phyloP scores from a whole-genome alignment of 2,113 vertebrate genomes.

The Xyliphius kryptos region DNA sequence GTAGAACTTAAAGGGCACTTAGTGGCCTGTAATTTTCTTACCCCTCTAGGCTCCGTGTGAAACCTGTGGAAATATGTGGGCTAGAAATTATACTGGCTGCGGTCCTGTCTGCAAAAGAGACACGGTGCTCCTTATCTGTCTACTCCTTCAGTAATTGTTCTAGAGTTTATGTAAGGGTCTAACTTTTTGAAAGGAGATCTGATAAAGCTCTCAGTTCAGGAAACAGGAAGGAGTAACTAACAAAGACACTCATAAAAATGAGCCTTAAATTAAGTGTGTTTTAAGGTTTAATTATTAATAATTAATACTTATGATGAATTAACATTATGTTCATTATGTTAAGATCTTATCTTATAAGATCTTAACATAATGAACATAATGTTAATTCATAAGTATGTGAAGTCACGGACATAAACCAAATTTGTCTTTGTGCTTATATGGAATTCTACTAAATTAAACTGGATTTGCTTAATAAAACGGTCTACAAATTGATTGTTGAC shows the following conservation, averaged over 20 bases:
- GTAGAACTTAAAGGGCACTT: neutral
- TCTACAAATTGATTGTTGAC: neutral
- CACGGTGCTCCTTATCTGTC: neutral
- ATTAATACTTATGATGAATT: neutral
- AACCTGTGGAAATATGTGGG: too few relatives aligned
- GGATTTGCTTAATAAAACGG: too few relatives aligned
- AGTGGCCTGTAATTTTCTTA: neutral
- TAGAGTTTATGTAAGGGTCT: neutral
- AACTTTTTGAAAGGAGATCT: slow-evolving; percentile 2
- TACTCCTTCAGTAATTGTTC: neutral
- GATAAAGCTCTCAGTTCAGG: neutral
- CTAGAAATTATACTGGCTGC: too few relatives aligned
- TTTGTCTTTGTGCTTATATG: too few relatives aligned
- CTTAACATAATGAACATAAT: too few relatives aligned
- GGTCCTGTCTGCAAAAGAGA: neutral
- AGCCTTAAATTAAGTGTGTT: neutral
- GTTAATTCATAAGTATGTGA: too few relatives aligned
- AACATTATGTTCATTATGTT: too few relatives aligned
- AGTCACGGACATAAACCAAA: too few relatives aligned
- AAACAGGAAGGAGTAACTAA: slow-evolving; percentile 11
- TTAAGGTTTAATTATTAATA: neutral
- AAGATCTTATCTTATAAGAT: too few relatives aligned
- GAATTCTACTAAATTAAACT: too few relatives aligned
- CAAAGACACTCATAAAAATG: neutral
- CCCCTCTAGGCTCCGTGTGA: neutral